A percentile compares a stretch with the other conserved stretches of the same genome.
These are phyloP conservation scores for Xiphophorus birchmanni DNA, from an alignment of 2,797 vertebrate genomes.

Conservation along the genomic window DNA sequence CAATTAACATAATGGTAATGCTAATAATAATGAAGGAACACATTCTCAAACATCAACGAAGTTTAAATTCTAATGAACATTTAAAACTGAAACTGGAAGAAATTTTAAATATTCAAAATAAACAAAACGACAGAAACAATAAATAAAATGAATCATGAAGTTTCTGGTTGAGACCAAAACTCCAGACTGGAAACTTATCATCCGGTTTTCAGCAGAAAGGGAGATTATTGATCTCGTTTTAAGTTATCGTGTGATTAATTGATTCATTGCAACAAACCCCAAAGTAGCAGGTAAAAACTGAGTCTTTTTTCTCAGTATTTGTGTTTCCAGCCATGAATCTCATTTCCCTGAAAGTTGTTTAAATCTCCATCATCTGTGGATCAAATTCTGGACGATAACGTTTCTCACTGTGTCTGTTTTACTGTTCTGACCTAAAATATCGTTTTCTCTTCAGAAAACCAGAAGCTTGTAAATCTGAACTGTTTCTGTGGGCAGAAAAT, in stretches of 20 bases:
- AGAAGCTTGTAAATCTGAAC: constrained; percentile 21
- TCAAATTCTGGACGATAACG: not conserved
- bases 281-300: not conserved
- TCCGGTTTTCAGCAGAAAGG: no score
- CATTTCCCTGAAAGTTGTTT: not conserved
- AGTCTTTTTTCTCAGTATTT: not conserved
- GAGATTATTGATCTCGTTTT: no score
- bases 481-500: constrained; percentile 2
- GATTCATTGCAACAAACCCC: no score
- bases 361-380: not conserved
- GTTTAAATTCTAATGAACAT: no score
- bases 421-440: not conserved
- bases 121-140: not conserved
- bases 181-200: no score
- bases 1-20: no score
- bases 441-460: not conserved
- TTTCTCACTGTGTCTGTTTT: not conserved
- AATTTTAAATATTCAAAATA: no score
- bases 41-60: no score
- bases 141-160: not conserved
- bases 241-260: no score
- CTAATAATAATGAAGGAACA: no score
- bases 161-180: no score
- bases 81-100: no score
- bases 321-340: not conserved